These are phyloP conservation scores for Bombus superbus DNA, from an alignment of 1,140 invertebrate species.

Conservation along the genomic window DNA sequence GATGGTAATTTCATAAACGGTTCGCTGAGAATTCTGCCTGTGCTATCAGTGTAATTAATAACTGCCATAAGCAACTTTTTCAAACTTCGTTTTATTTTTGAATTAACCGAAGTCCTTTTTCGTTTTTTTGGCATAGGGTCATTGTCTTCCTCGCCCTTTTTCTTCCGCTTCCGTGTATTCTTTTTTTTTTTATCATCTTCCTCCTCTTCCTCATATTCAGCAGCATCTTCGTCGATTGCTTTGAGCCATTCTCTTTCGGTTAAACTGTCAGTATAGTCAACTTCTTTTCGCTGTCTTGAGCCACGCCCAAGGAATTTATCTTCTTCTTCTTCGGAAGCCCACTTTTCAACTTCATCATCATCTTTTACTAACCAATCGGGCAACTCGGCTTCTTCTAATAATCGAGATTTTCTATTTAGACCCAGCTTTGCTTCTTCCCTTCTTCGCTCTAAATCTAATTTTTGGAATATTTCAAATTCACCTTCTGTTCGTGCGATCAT, in stretches of 20 bases:
- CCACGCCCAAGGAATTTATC: conserved; percentile 94
- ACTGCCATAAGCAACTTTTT: conserved; percentile 92
- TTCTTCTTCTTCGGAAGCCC: conserved; percentile 92
- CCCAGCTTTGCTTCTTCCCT: conserved; percentile 91
- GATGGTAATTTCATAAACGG: conserved; percentile 98
- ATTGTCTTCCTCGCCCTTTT: conserved; percentile 85
- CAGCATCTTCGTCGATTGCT: conserved; percentile 89
- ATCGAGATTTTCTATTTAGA: conserved; percentile 89
- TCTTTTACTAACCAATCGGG: conserved; percentile 98
- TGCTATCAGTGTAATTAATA: conserved; percentile 91
- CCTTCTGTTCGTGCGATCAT: conserved; percentile 98
- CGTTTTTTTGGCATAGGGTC: conserved; percentile 83
- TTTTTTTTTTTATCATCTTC: conserved; percentile 86
- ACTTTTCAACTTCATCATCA: conserved; percentile 93
- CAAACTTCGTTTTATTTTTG: conserved; percentile 89
- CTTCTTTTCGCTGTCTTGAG: conserved; percentile 97
- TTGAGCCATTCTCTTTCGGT: conserved; percentile 99
- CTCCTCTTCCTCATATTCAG: conserved; percentile 90
- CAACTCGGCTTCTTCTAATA: conserved; percentile 97
- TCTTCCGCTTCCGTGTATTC: conserved; percentile 83
- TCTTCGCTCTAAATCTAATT: conserved; percentile 95
- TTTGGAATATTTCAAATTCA: conserved; percentile 97
- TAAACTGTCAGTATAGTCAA: conserved; percentile 97
- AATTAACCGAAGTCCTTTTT: conserved; percentile 83
- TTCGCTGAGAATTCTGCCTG: conserved; percentile 92